These are phyloP conservation scores for Aphelenchoides besseyi DNA, from an alignment of 1,140 invertebrate species.

Conservation along the genomic window DNA sequence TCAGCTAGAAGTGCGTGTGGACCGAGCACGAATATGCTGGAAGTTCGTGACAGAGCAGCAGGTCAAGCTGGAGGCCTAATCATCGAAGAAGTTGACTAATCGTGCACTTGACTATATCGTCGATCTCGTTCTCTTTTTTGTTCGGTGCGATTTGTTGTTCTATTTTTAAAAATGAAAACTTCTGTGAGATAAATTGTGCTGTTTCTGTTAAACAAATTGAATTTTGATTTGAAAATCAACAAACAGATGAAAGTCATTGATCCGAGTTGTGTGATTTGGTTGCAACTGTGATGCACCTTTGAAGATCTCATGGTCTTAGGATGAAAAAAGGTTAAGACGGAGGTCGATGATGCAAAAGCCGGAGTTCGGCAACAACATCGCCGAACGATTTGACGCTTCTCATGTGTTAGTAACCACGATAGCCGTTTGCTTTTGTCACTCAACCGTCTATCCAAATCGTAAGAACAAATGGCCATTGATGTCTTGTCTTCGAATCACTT, in stretches of 20 bases:
- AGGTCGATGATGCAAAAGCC: neutral
- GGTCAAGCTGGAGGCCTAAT: constrained; percentile 74
- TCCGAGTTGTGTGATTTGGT: neutral
- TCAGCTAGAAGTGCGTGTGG: constrained; percentile 62
- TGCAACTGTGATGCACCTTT: neutral
- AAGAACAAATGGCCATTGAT: too few relatives aligned
- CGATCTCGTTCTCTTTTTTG: constrained; percentile 22
- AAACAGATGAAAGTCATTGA: neutral
- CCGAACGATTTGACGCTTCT: too few relatives aligned
- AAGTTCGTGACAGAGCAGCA: constrained; percentile 53
- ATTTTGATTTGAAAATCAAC: neutral
- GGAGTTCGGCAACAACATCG: too few relatives aligned
- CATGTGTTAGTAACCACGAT: neutral
- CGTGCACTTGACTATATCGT: constrained; percentile 3
- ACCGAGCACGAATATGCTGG: constrained; percentile 64
- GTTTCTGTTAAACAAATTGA: neutral
- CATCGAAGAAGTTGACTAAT: constrained; percentile 88
- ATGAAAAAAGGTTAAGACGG: neutral
- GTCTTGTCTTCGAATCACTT: too few relatives aligned
- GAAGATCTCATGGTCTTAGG: neutral
- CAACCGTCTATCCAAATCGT: neutral
- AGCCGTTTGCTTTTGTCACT: neutral
- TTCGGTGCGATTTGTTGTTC: constrained; percentile 11
- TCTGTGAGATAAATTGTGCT: neutral
- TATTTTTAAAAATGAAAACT: neutral